Base-by-base conservation (phyloP, 2,888 invertebrate genomes). In the Nymphalis polychloros region DNA sequence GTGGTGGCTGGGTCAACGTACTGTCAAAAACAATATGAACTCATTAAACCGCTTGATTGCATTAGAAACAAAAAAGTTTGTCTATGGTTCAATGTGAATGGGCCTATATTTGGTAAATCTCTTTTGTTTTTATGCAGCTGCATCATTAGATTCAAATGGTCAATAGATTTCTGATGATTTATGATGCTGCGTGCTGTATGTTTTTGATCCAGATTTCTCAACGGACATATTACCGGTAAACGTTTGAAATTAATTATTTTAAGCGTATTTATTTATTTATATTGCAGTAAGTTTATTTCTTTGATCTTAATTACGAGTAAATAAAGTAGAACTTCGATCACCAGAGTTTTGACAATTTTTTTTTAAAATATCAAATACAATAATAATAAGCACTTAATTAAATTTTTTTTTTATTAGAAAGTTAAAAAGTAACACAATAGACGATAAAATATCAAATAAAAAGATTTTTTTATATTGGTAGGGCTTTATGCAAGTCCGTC, bases 51-150 rank as follows among this genome's bases (percentile, higher is more conserved):
- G 73, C 74, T 78, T 78, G 77, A 80, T 79, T 78, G 75, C 76
- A 75, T 78, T 77, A 75, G 79, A 78, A 76, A 69, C 75, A 73
- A 72, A 72, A 63, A 67, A 53, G n/a, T 66, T 62, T 72, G 72
- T 72, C 69, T 73, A 66, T 73, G 71, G 67, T 41, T 57, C 19
- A 41, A 41, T 59, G 67, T 62, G 64, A 74, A 71, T 68, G 74
- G 68, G 70, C 72, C 62, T 67, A 41, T 50, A 76, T 78, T 79
- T 76, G 71, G 72, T 67, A 73, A 75, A 74, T 76, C 75, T 81
- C 79, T 81, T 84, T 84, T 85, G 83, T 86, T 85, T 81, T 77
- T 77, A 79, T 76, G 84, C 88, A 88, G 88, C 88, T 89, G 84
- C 81, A 76, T 53, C 57, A 61, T 55, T 49, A 41, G 57, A 55